A percentile compares a stretch with the other conserved stretches of the same genome.
Evolutionary conservation across 2,113 vertebrate species (phyloP).

Genomic region (Coptodon bakossiorum): DNA sequence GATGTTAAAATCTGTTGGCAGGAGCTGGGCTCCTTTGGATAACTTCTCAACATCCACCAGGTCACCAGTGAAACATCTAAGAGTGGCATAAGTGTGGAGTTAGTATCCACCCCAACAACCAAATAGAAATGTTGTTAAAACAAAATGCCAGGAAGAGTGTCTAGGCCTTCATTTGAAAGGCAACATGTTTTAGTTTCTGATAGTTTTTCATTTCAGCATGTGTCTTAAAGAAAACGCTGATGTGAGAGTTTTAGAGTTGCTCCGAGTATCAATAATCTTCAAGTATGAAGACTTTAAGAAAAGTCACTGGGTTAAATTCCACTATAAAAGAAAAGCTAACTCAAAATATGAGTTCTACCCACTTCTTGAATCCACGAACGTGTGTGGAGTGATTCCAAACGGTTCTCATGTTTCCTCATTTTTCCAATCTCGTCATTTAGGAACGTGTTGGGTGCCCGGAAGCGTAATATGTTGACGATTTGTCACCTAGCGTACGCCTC

Average conservation of each 20-base stretch:
- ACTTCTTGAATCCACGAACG: neutral
- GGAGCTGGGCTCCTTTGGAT: fast-evolving
- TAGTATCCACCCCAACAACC: neutral
- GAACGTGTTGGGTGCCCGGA: neutral
- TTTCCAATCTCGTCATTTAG: neutral
- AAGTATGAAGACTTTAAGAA: neutral
- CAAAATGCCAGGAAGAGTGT: neutral
- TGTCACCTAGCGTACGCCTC: neutral
- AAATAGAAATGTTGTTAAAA: neutral
- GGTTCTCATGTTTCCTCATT: neutral
- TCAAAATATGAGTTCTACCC: neutral
- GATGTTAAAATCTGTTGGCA: neutral
- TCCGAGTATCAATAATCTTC: neutral
- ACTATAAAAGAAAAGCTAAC: neutral
- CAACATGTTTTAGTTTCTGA: neutral
- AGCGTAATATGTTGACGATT: neutral
- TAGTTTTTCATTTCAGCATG: neutral
- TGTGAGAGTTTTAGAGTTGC: neutral
- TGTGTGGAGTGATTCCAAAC: neutral
- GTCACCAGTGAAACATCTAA: neutral
- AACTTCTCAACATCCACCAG: neutral
- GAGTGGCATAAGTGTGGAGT: neutral
- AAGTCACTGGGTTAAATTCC: neutral
- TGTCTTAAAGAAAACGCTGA: neutral
- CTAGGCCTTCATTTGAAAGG: neutral